phyloP scores from a whole-genome alignment of 92 coral and sea anemone species.

The Meandrina meandrites region DNA sequence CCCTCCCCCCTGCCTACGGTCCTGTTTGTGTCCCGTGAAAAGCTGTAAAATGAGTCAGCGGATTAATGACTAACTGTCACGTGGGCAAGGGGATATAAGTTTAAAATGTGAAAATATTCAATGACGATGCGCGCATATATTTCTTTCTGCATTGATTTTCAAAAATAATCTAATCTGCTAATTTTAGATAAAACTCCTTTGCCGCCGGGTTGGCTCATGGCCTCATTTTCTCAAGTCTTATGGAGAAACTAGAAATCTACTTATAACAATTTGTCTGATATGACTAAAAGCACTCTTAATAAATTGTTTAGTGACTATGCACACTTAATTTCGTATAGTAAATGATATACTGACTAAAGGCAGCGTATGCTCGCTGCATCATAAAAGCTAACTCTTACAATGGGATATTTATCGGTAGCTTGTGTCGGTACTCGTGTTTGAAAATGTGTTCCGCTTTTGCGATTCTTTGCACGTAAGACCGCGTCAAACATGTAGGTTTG shows the following conservation, averaged over 20 bases:
- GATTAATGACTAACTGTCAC: neutral
- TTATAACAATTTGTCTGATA: neutral
- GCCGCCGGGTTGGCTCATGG: neutral
- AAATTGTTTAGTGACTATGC: neutral
- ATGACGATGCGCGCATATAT: neutral
- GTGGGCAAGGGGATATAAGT: neutral
- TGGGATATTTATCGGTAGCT: neutral
- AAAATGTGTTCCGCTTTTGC: neutral
- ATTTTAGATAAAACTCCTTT: conserved; percentile 3
- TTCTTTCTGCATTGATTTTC: neutral
- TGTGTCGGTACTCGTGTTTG: neutral
- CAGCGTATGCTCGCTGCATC: neutral
- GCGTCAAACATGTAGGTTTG: neutral
- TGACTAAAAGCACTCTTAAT: neutral
- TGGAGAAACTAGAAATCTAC: conserved; percentile 5
- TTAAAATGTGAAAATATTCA: neutral
- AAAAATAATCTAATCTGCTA: neutral
- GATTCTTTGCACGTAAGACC: neutral
- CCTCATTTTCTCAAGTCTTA: no score
- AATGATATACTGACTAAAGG: neutral
- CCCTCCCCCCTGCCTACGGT: no score
- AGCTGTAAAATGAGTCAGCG: no score
- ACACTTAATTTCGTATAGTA: neutral
- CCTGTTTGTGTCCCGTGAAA: neutral
- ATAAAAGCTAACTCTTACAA: neutral